These are phyloP conservation scores for Drosophila neocordata DNA, from an alignment of 1,140 invertebrate genomes.

Conservation along the genomic window DNA sequence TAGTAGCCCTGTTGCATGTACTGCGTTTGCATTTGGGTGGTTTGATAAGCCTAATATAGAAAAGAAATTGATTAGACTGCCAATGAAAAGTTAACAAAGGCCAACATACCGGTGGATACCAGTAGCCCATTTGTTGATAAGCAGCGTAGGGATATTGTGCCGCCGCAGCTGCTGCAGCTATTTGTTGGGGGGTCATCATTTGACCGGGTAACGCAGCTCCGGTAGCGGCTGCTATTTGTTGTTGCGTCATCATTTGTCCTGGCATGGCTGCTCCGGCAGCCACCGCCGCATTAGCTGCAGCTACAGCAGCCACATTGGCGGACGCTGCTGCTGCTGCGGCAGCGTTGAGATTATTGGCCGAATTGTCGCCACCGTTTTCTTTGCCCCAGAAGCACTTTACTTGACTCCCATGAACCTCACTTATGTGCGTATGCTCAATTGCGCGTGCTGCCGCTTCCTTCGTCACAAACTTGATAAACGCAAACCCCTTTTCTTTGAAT, in stretches of 20 bases:
- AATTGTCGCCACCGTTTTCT: slow-evolving; percentile 85
- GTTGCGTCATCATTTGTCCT: slow-evolving; percentile 75
- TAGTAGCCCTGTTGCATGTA: slow-evolving; percentile 87
- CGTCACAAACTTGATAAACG: slow-evolving; percentile 98
- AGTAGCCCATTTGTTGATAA: slow-evolving; percentile 91
- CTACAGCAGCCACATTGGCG: slow-evolving; percentile 72
- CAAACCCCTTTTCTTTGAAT: slow-evolving; percentile 99
- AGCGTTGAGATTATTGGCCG: slow-evolving; percentile 70
- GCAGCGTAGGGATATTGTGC: slow-evolving; percentile 86
- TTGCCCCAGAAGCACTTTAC: slow-evolving; percentile 99
- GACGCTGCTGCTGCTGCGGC: slow-evolving; percentile 69
- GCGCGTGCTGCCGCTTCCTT: slow-evolving; percentile 98
- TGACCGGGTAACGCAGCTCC: slow-evolving; percentile 73
- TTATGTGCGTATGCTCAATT: slow-evolving; percentile 98
- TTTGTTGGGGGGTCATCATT: slow-evolving; percentile 75
- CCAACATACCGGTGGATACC: slow-evolving; percentile 86
- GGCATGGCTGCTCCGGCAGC: slow-evolving; percentile 69
- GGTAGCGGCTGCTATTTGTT: slow-evolving; percentile 73
- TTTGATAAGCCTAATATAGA: slow-evolving; percentile 74
- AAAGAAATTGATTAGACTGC: neutral
- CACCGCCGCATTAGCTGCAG: slow-evolving; percentile 68
- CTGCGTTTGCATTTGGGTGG: slow-evolving; percentile 86
- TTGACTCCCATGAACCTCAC: slow-evolving; percentile 96
- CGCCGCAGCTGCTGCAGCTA: slow-evolving; percentile 77
- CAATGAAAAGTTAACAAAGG: neutral